These are phyloP conservation scores for Eupithecia centaureata DNA, from an alignment of 2,888 invertebrate genomes.

Conservation along the genomic window DNA sequence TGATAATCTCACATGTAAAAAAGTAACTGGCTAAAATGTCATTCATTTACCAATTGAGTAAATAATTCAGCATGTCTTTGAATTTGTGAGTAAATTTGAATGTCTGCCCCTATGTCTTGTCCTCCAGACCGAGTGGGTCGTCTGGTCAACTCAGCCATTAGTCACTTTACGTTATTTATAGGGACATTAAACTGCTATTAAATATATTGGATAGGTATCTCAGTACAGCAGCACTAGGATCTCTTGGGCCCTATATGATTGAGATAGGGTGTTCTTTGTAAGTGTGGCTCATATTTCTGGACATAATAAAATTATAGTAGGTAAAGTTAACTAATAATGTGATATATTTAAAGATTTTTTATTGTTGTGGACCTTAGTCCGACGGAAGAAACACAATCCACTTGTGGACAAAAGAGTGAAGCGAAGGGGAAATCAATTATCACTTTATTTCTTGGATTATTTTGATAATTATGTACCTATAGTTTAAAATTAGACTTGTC, in stretches of 20 bases:
- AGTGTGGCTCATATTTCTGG: background rate
- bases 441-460: too few species aligned
- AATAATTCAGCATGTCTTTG: background rate
- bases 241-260: background rate
- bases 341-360: too few species aligned
- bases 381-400: too few species aligned
- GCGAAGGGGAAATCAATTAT: too few species aligned
- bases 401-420: too few species aligned
- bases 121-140: slow-evolving; percentile 30
- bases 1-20: too few species aligned
- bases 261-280: background rate
- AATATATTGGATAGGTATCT: background rate
- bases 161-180: slow-evolving; percentile 30
- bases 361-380: too few species aligned
- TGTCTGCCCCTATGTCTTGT: slow-evolving; percentile 11
- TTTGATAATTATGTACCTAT: too few species aligned
- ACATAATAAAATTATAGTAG: background rate
- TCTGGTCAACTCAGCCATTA: slow-evolving; percentile 32
- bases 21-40: background rate
- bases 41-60: too few species aligned
- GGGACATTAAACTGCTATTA: slow-evolving; percentile 15
- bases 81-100: slow-evolving; percentile 5
- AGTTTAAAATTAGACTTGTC: too few species aligned
- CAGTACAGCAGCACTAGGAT: background rate
- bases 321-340: too few species aligned